Conservation (phyloP, 2,888 invertebrate genomes). For the Monoplex corrugatus region DNA sequence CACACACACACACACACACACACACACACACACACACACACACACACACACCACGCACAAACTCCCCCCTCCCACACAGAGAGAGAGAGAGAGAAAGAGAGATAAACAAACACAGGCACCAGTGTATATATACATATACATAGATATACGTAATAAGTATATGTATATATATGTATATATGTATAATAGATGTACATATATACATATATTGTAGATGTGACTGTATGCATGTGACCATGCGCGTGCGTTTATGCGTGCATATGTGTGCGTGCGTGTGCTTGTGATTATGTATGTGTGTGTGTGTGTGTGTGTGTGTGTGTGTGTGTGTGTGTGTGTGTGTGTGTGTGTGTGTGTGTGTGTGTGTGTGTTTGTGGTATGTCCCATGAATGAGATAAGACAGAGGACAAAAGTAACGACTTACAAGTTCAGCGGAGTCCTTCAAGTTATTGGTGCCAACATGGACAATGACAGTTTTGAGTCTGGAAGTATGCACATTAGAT, state of each 20-base stretch:
- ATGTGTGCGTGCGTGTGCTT: not conserved
- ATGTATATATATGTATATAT: too few relatives aligned
- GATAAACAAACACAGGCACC: not conserved
- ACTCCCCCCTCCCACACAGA: not conserved
- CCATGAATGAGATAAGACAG: not conserved
- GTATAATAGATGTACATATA: too few relatives aligned
- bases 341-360: too few relatives aligned
- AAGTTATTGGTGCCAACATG: conserved; percentile 70
- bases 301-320: too few relatives aligned
- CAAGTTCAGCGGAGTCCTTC: conserved; percentile 67
- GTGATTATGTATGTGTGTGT: too few relatives aligned
- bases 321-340: too few relatives aligned
- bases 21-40: too few relatives aligned
- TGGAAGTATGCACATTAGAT: conserved; percentile 47
- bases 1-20: not conserved
- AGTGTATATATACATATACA: too few relatives aligned
- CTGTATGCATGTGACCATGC: not conserved
- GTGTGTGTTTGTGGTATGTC: not conserved
- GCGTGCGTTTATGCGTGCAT: not conserved
- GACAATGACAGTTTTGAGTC: conserved; percentile 66
- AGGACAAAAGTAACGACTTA: conserved; percentile 53
- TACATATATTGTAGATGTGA: too few relatives aligned
- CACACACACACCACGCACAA: too few relatives aligned
- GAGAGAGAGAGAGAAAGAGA: not conserved
- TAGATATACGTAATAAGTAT: too few relatives aligned